A percentile compares a stretch with the other conserved stretches of the same genome.
phyloP scores from a whole-genome alignment of 2,797 vertebrate species.

The Neosilurus mollespiculum region DNA sequence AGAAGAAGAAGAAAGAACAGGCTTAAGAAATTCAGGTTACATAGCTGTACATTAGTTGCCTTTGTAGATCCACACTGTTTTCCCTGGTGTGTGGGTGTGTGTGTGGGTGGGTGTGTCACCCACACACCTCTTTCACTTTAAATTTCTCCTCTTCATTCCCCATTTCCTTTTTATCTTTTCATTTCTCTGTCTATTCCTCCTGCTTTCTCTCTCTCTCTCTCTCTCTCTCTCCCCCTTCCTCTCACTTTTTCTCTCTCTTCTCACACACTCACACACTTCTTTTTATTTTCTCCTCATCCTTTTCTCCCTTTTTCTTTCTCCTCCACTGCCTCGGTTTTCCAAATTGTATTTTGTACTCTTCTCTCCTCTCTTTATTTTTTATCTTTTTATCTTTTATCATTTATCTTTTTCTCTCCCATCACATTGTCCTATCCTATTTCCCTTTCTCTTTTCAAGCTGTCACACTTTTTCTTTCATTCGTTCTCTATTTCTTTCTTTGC shows the following conservation, averaged over 20 bases:
- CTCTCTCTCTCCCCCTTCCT: neutral
- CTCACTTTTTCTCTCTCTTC: neutral
- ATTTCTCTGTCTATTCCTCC: neutral
- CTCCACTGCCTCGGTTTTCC: too few species aligned
- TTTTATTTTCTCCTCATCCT: neutral
- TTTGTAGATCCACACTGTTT: neutral
- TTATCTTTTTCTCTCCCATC: too few species aligned
- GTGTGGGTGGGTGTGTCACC: conserved; percentile 23
- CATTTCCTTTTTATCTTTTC: neutral
- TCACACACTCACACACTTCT: neutral
- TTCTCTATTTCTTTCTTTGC: too few species aligned
- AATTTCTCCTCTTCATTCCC: neutral
- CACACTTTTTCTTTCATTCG: too few species aligned
- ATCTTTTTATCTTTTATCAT: too few species aligned
- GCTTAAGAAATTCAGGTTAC: neutral
- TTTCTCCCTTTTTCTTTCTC: neutral
- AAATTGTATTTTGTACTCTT: too few species aligned
- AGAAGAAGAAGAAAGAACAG: neutral
- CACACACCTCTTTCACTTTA: neutral
- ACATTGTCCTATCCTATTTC: too few species aligned
- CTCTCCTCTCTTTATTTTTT: too few species aligned
- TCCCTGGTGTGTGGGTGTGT: neutral
- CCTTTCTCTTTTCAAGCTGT: too few species aligned
- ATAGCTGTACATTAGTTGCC: neutral
- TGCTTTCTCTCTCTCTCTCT: neutral